Conservation (phyloP, 2,888 invertebrate species). For the Andrena camellia region DNA sequence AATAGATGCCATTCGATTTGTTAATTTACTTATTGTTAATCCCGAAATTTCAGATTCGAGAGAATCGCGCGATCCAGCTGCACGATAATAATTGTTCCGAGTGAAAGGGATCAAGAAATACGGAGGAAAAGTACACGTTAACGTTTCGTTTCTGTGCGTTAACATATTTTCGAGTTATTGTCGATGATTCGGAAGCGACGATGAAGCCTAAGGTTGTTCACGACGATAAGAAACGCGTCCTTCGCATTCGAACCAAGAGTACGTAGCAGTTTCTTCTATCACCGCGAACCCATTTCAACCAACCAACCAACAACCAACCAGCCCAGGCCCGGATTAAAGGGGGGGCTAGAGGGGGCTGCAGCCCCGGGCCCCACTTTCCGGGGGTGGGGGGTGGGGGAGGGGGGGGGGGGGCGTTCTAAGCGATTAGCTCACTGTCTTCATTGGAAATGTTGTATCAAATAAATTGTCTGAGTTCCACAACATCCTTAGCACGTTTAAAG, state of each 20-base stretch:
- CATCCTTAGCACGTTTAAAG: no score
- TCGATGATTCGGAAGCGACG: constrained; percentile 29
- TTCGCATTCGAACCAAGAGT: not conserved
- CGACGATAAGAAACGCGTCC: not conserved
- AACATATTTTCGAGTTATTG: constrained; percentile 46
- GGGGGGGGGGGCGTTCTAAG: no score
- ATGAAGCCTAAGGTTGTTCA: not conserved
- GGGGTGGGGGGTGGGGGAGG: no score
- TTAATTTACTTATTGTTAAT: constrained; percentile 13
- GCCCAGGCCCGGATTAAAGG: no score
- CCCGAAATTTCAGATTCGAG: not conserved
- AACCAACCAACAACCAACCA: no score
- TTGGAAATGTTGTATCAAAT: no score
- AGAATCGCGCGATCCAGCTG: constrained; percentile 8
- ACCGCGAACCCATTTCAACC: no score
- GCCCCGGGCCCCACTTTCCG: no score
- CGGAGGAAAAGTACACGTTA: not conserved
- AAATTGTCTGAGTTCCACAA: no score
- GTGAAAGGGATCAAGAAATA: not conserved
- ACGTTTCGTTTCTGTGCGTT: not conserved
- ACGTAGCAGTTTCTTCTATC: no score
- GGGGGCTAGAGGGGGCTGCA: no score
- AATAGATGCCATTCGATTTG: not conserved
- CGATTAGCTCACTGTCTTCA: no score
- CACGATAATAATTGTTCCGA: not conserved